phyloP scores from a whole-genome alignment of 2,797 vertebrate species.

The Pristis pectinata region DNA sequence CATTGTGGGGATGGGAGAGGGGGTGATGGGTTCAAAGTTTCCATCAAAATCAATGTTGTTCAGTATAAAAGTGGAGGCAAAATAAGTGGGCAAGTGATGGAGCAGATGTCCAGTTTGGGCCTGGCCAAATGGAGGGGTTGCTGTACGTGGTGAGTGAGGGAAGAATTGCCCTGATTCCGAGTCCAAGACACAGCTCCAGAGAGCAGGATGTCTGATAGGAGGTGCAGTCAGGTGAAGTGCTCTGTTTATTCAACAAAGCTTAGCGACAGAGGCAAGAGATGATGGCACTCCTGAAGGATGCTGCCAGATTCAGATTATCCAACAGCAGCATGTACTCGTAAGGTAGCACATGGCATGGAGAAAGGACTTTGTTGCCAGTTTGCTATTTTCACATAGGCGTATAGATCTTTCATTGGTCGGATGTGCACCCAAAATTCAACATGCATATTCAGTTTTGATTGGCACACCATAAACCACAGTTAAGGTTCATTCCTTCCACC shows the following conservation, averaged over 20 bases:
- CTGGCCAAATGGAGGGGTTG: neutral
- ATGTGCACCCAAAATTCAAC: no score
- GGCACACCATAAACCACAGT: no score
- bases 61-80: neutral
- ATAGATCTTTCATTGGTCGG: no score
- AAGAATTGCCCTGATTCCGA: neutral
- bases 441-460: no score
- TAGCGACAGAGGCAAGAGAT: no score
- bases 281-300: neutral
- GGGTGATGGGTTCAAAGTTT: neutral
- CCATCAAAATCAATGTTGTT: neutral
- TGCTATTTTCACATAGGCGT: no score
- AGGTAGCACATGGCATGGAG: neutral
- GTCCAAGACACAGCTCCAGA: neutral
- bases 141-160: neutral
- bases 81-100: neutral
- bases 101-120: neutral
- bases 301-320: neutral
- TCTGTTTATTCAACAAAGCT: neutral
- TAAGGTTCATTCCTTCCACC: no score
- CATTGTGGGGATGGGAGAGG: neutral
- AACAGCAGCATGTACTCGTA: neutral
- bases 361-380: neutral
- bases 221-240: no score
- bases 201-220: neutral